phyloP scores from a whole-genome alignment of 2,797 vertebrate genomes.

The Euphonia xanthogaster region DNA sequence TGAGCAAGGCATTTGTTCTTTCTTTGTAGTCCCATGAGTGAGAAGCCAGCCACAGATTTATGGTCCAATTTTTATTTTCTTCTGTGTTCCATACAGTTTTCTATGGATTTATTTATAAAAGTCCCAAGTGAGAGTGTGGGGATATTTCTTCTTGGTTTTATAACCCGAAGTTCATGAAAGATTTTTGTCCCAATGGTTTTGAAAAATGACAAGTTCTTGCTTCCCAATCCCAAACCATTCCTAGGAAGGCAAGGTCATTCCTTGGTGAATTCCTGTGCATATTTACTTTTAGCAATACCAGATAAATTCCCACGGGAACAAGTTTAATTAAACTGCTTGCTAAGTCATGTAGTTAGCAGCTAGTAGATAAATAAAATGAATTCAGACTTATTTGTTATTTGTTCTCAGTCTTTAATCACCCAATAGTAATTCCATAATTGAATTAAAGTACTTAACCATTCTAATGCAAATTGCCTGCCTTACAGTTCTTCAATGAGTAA shows the following conservation, averaged over 20 bases:
- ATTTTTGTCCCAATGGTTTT: not conserved
- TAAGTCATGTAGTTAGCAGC: not conserved
- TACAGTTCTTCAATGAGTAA: not conserved
- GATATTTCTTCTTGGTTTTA: not conserved
- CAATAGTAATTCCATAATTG: conserved; percentile 51
- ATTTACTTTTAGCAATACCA: not conserved
- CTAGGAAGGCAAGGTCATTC: not conserved
- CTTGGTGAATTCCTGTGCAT: not conserved
- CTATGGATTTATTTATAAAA: not conserved
- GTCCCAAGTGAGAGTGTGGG: not conserved
- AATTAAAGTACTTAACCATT: conserved; percentile 54
- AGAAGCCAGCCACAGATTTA: not conserved
- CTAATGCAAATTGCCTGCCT: conserved; percentile 26
- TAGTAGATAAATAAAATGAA: conserved; percentile 10
- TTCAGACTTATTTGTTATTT: conserved; percentile 30
- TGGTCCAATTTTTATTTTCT: not conserved
- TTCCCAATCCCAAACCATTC: not conserved
- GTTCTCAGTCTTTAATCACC: conserved; percentile 33
- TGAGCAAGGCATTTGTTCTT: fast-evolving
- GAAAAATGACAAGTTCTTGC: not conserved
- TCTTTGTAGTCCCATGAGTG: not conserved
- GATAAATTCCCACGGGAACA: not conserved
- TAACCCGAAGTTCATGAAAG: not conserved
- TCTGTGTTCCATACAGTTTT: not conserved
- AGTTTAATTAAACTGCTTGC: conserved; percentile 32